Percentiles rank a stretch among this genome's conserved stretches.
phyloP scores from a whole-genome alignment of 2,797 vertebrate genomes.

The Hemibagrus guttatus region DNA sequence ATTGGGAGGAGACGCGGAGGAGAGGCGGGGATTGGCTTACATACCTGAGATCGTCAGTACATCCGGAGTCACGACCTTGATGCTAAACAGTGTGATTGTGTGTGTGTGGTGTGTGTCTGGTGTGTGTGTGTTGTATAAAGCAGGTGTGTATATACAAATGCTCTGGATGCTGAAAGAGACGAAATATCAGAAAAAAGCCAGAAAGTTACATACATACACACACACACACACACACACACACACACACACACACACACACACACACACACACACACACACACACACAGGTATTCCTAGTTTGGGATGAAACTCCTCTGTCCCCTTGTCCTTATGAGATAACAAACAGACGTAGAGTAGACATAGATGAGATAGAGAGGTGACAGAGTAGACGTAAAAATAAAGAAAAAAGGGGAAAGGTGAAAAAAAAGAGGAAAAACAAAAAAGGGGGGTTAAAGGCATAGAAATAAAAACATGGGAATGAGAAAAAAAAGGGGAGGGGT shows the following conservation, averaged over 20 bases:
- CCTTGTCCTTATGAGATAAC: not conserved
- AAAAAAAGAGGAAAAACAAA: no score
- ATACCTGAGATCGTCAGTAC: slow-evolving; percentile 68
- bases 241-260: no score
- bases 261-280: not conserved
- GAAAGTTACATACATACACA: no score
- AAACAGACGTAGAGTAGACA: not conserved
- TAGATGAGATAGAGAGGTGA: no score
- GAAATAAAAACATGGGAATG: no score
- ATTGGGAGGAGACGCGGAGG: not conserved
- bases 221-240: no score
- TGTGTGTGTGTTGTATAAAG: not conserved
- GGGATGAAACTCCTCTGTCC: not conserved
- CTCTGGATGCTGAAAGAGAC: not conserved
- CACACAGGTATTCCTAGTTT: not conserved
- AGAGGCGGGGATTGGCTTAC: slow-evolving; percentile 51
- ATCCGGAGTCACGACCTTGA: slow-evolving; percentile 70
- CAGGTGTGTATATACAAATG: not conserved
- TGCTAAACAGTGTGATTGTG: slow-evolving; percentile 61
- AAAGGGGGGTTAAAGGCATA: no score
- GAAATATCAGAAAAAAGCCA: not conserved
- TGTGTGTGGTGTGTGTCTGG: no score
- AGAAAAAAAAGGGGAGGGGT: no score
- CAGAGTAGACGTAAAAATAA: no score
- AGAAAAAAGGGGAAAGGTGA: no score